phyloP scores from a whole-genome alignment of 2,797 vertebrate species.

The Dromococcyx pavoninus region DNA sequence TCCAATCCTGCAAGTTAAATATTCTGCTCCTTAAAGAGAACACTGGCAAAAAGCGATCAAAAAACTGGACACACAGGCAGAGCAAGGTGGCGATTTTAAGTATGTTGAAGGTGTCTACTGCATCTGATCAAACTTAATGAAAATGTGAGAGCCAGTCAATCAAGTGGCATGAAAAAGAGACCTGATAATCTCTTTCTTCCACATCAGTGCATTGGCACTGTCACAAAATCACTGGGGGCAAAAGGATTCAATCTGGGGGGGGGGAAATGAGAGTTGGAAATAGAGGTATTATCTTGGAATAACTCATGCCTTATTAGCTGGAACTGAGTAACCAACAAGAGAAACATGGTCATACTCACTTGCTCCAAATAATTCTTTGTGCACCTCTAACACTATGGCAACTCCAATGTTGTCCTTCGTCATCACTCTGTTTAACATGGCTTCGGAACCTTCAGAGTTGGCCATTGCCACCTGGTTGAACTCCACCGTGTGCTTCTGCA shows the following conservation, averaged over 20 bases:
- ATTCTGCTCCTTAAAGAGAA: neutral
- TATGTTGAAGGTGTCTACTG: neutral
- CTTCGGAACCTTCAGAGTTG: constrained; percentile 97
- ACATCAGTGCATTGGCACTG: neutral
- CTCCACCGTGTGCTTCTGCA: constrained; percentile 97
- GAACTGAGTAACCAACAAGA: accelerated
- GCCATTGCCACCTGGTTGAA: constrained; percentile 99
- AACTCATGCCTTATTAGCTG: accelerated
- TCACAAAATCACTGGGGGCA: neutral
- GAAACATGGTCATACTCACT: constrained; percentile 70
- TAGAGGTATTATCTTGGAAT: neutral
- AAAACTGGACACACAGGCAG: neutral
- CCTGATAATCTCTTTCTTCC: neutral
- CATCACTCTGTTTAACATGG: constrained; percentile 98
- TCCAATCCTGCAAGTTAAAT: neutral
- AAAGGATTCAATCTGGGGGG: neutral
- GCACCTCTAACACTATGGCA: constrained; percentile 90
- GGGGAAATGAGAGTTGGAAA: neutral
- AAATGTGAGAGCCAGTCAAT: neutral
- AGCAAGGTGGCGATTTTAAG: neutral
- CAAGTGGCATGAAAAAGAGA: neutral
- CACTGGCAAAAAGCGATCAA: neutral
- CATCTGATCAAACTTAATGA: neutral
- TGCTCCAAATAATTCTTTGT: constrained; percentile 88
- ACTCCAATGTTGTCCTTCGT: constrained; percentile 99